Percentiles rank a stretch among this genome's conserved stretches.
These are phyloP conservation scores for Phalloptychus januarius DNA, from an alignment of 2,797 vertebrate genomes.

Conservation along the genomic window DNA sequence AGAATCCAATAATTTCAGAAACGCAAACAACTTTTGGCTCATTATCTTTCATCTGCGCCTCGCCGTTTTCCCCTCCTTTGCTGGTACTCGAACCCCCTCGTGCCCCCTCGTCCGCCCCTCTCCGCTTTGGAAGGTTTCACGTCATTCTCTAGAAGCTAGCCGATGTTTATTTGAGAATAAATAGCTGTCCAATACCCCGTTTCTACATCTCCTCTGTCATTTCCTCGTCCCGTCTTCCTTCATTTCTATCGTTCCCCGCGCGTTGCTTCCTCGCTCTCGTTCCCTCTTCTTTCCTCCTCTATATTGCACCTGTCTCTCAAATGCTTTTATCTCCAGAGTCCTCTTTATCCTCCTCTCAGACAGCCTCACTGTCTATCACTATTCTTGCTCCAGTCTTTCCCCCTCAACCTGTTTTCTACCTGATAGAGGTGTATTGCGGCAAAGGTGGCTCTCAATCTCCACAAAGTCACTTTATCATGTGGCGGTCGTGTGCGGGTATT, in stretches of 20 bases:
- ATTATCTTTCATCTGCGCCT: conserved; percentile 43
- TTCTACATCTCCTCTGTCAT: conserved; percentile 60
- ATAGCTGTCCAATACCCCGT: conserved; percentile 64
- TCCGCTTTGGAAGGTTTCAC: conserved; percentile 31
- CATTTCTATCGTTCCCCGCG: conserved; percentile 25
- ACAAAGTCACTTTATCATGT: conserved; percentile 60
- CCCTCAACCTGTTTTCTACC: conserved; percentile 47
- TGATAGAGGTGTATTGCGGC: conserved; percentile 65
- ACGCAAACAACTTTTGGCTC: conserved; percentile 41
- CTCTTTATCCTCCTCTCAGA: conserved; percentile 56
- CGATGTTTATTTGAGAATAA: conserved; percentile 68
- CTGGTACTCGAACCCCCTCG: conserved; percentile 28
- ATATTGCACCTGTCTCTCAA: conserved; percentile 80
- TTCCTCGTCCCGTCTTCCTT: conserved; percentile 54
- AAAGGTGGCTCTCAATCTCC: conserved; percentile 61
- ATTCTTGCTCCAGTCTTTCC: conserved; percentile 47
- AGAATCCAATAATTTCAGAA: conserved; percentile 33
- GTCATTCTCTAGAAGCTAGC: conserved; percentile 41
- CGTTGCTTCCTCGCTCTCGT: conserved; percentile 24
- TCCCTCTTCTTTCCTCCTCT: conserved; percentile 48
- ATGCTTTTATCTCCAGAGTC: conserved; percentile 68
- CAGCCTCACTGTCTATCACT: conserved; percentile 44
- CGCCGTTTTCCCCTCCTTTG: conserved; percentile 19
- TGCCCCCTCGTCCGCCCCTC: not conserved
- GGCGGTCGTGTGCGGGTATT: conserved; percentile 21